Base-by-base conservation (phyloP, 2,113 vertebrate species). In the Scopus umbretta region DNA sequence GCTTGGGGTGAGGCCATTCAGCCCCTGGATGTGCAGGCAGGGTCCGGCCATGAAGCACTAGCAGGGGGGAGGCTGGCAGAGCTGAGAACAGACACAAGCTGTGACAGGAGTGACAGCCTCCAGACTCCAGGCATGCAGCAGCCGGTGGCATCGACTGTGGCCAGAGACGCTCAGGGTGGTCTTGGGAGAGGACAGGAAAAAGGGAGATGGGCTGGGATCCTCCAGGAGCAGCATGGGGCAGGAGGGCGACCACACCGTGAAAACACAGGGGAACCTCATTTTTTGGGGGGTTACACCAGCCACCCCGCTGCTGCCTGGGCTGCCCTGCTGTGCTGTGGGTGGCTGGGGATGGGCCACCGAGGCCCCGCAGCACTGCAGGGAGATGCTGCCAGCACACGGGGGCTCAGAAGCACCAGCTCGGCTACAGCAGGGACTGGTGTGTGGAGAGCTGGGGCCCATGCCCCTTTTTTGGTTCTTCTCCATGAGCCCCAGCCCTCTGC, bases 231-330 rank as follows among this genome's bases (percentile, higher is more conserved):
- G 61, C 0, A 0, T 3, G 1, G 15, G 34, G 36, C 45, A 73
- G 14, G 17, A 26, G 34, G 7, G 8, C 7, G 2, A 50, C 42
- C 22, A 13, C 0, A 5, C 25, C 2, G 1, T 23, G 36, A 86
- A 65, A 13, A 52, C 4, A 0, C 12, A 45, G 7, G 18, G 6
- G 10, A 86, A 47, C 18, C 12, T 56, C 9, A 36, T 45, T n/a
- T 56, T 9, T 0, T 16, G 43, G 17, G 1, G 2, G 62, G 65
- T 55, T 26, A 38, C 16, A 16, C 11, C 49, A 84, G 49, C 7
- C 8, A 5, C 9, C 1, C 19, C 12, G 1, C 16, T 29, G 11
- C 22, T 38, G 38, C 34, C 36, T 0, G 0, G 34, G 43, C 55
- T 85, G 49, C 43, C 26, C 11, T 43, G 34, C 11, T 9, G 4